Conservation (phyloP, 2,797 vertebrate genomes). For the Rhadinocentrus ornatus region DNA sequence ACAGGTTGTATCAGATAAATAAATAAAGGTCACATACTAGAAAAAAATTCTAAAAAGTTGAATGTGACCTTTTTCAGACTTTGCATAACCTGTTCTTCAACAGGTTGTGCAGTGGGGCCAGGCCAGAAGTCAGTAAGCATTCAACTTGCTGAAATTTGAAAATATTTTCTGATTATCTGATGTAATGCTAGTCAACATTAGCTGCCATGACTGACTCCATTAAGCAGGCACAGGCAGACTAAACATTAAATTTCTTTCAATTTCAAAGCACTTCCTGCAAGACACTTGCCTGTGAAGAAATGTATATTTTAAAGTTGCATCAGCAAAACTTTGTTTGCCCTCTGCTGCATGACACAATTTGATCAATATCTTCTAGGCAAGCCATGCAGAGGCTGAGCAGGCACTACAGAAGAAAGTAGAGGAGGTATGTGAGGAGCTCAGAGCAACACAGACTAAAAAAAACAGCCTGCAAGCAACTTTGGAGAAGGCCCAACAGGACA, state of each 20-base stretch:
- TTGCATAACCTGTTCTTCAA: no score
- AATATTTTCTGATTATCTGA: background rate
- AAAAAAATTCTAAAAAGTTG: no score
- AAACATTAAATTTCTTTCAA: background rate
- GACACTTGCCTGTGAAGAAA: background rate
- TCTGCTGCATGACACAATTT: conserved; percentile 50
- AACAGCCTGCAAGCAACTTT: conserved; percentile 82
- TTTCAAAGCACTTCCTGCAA: conserved; percentile 16
- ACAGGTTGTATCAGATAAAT: conserved; percentile 12
- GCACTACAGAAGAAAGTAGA: conserved; percentile 89
- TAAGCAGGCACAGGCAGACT: background rate
- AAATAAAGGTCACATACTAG: no score
- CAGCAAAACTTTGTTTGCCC: conserved; percentile 47
- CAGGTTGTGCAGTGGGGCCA: no score
- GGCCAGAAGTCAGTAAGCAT: background rate
- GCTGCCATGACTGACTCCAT: background rate
- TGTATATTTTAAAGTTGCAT: background rate
- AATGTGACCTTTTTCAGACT: no score
- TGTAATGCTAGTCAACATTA: background rate
- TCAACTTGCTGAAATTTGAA: background rate
- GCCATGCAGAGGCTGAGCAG: conserved; percentile 85
- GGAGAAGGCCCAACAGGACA: conserved; percentile 87
- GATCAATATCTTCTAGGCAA: conserved; percentile 74
- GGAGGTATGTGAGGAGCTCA: conserved; percentile 90
- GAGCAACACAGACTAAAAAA: conserved; percentile 85